phyloP scores from a whole-genome alignment of 2,888 invertebrate genomes.

The Drosophila birchii region DNA sequence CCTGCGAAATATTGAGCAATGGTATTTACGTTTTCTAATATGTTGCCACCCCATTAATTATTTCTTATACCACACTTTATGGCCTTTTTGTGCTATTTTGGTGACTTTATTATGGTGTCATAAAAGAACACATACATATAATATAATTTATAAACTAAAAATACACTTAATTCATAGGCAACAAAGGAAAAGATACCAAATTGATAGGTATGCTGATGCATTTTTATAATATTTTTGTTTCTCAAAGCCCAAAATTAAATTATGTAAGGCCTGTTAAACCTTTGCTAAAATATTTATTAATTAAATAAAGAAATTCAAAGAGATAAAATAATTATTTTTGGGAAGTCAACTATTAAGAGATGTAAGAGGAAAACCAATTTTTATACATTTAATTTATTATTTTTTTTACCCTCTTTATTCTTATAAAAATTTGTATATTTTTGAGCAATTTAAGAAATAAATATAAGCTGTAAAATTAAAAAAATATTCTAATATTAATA shows the following conservation, averaged over 20 bases:
- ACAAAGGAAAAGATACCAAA: neutral
- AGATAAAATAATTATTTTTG: neutral
- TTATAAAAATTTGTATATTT: neutral
- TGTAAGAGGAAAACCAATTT: neutral
- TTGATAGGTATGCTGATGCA: slow-evolving; percentile 3
- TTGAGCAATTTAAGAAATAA: neutral
- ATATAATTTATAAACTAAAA: slow-evolving; percentile 13
- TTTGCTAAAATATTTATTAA: neutral
- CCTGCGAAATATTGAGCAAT: neutral
- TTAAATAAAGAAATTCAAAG: neutral
- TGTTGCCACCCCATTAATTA: slow-evolving; percentile 2
- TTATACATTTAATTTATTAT: neutral
- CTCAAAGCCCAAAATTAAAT: neutral
- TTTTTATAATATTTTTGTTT: neutral
- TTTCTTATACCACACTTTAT: slow-evolving; percentile 1
- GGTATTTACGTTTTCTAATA: neutral
- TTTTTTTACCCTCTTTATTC: neutral
- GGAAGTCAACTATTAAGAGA: neutral
- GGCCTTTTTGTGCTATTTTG: slow-evolving; percentile 1
- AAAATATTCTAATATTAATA: too few relatives aligned
- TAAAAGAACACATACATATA: slow-evolving; percentile 5
- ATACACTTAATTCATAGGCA: slow-evolving; percentile 3
- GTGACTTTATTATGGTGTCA: slow-evolving; percentile 6
- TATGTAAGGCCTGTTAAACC: neutral
- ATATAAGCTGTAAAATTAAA: neutral